Percentiles rank a stretch among this genome's conserved stretches.
These are phyloP conservation scores for Hyla sarda DNA, from an alignment of 2,113 vertebrate species.

Conservation along the genomic window DNA sequence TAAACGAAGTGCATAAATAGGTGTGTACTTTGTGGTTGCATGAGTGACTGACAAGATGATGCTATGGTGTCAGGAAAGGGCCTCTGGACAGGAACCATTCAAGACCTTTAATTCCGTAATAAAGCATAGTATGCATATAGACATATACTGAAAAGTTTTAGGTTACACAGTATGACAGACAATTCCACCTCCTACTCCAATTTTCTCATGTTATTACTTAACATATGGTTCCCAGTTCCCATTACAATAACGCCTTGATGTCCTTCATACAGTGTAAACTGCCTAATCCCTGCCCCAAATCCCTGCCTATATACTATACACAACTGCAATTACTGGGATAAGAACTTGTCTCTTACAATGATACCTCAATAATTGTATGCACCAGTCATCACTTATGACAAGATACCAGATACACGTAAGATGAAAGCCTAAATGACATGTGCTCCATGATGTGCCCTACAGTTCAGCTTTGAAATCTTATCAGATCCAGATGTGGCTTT, in stretches of 20 bases:
- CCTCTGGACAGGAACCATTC: conserved; percentile 29
- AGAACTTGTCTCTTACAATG: background rate
- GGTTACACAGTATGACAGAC: conserved; percentile 8
- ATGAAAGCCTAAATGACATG: background rate
- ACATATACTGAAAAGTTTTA: background rate
- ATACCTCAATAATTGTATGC: background rate
- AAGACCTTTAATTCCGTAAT: background rate
- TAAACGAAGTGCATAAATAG: background rate
- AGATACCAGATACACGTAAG: background rate
- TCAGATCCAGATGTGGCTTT: background rate
- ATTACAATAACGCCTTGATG: background rate
- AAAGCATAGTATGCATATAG: background rate
- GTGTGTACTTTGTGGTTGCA: conserved; percentile 1
- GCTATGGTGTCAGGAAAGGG: conserved; percentile 7
- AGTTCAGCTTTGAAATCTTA: background rate
- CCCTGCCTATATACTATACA: background rate
- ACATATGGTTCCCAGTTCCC: background rate
- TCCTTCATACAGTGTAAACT: background rate
- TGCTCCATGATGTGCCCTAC: background rate
- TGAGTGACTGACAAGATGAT: conserved; percentile 27
- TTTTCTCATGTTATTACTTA: background rate
- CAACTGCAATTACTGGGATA: conserved; percentile 3
- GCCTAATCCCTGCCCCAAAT: background rate
- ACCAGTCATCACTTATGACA: background rate
- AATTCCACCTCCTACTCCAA: background rate